phyloP scores from a whole-genome alignment of 2,888 invertebrate genomes.

The Archips xylosteana region DNA sequence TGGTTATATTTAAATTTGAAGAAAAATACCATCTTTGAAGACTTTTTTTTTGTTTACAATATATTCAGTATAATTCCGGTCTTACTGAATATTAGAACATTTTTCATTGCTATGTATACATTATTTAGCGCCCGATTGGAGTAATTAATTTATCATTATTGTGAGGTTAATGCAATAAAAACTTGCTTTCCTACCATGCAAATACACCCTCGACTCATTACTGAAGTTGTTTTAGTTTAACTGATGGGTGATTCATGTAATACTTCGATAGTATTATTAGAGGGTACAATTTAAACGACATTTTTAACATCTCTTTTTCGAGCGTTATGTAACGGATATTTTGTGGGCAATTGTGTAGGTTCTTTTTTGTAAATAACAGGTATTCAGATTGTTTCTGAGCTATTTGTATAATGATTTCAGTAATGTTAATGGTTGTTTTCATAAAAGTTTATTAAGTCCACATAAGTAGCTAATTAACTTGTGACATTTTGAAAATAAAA shows the following conservation, averaged over 20 bases:
- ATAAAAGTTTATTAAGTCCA: background rate
- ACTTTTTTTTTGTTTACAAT: too few species aligned
- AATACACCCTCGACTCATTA: too few species aligned
- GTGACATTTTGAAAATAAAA: background rate
- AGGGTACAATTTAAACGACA: background rate
- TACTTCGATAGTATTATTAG: background rate
- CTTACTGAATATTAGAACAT: too few species aligned
- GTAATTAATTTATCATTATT: too few species aligned
- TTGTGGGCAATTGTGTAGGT: background rate
- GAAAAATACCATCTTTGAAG: too few species aligned
- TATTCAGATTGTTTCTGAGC: background rate
- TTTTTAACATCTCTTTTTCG: background rate
- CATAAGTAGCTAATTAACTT: background rate
- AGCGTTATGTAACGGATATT: background rate
- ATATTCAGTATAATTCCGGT: too few species aligned
- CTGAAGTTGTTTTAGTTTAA: background rate
- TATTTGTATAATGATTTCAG: background rate
- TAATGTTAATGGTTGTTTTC: constrained; percentile 7
- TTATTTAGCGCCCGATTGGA: too few species aligned
- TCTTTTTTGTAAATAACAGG: background rate
- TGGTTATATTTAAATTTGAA: too few species aligned
- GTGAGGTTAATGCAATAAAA: too few species aligned
- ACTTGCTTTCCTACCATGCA: too few species aligned
- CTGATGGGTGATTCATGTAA: background rate
- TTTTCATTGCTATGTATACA: too few species aligned